A percentile compares a stretch with the other conserved stretches of the same genome.
Conservation (phyloP, 2,113 vertebrate genomes). For the Pangasianodon hypophthalmus region DNA sequence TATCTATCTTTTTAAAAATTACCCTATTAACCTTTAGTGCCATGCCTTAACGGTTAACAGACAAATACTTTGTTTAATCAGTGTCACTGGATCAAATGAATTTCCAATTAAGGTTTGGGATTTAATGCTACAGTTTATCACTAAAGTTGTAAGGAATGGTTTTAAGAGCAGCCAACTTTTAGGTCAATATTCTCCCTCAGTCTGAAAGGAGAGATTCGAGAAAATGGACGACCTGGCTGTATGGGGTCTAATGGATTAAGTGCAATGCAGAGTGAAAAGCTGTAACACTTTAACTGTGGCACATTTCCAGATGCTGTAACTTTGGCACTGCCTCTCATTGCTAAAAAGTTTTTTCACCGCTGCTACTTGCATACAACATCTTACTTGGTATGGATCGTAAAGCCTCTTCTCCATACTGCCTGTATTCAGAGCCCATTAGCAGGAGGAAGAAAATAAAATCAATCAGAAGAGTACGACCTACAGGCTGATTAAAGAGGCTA, state of each 20-base stretch:
- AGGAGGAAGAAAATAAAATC: slow-evolving; percentile 2
- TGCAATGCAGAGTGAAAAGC: neutral
- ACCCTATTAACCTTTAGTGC: neutral
- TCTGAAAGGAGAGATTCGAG: no score
- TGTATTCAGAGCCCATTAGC: slow-evolving; percentile 1
- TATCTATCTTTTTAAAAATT: neutral
- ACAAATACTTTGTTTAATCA: neutral
- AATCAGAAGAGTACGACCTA: neutral
- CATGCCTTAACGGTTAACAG: neutral
- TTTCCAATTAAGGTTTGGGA: neutral
- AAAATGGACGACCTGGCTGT: neutral
- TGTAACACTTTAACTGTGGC: neutral
- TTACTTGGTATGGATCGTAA: neutral
- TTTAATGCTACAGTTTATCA: neutral
- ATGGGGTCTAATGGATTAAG: neutral
- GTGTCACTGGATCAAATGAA: neutral
- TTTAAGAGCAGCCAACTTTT: neutral
- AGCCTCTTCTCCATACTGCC: neutral
- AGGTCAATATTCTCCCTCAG: neutral
- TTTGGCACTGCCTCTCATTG: neutral
- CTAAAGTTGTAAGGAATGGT: neutral
- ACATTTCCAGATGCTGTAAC: neutral
- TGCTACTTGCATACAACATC: neutral
- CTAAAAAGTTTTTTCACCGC: neutral
- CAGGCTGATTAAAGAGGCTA: slow-evolving; percentile 1